Evolutionary conservation across 2,888 invertebrate species (phyloP).

Genomic region (Callinectes sapidus): DNA sequence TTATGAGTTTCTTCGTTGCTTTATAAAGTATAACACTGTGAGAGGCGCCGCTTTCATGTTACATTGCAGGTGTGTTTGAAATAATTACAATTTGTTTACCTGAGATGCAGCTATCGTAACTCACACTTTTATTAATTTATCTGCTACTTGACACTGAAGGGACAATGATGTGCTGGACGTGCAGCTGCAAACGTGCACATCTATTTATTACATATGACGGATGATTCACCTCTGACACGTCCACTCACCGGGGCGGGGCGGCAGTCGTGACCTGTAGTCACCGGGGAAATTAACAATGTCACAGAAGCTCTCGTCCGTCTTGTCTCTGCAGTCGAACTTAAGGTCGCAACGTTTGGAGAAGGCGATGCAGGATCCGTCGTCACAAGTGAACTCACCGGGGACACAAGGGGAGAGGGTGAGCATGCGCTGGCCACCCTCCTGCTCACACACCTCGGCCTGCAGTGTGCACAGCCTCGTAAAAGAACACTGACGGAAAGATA

Average conservation of each 20-base stretch:
- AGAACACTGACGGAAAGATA: neutral
- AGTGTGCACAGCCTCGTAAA: neutral
- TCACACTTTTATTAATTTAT: neutral
- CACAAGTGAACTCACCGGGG: conserved; percentile 45
- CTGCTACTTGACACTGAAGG: neutral
- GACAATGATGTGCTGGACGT: neutral
- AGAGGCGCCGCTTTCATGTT: neutral
- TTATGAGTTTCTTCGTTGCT: neutral
- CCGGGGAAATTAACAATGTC: conserved; percentile 60
- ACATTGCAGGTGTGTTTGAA: neutral
- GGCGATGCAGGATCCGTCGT: conserved; percentile 59
- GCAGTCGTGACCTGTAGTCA: conserved; percentile 60
- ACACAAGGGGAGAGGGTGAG: conserved; percentile 53
- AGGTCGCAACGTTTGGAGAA: conserved; percentile 57
- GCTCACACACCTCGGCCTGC: conserved; percentile 50
- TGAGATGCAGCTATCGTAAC: neutral
- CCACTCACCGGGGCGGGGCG: conserved; percentile 57
- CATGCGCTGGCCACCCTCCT: conserved; percentile 38
- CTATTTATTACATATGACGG: neutral
- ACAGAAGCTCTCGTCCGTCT: conserved; percentile 61
- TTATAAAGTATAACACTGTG: neutral
- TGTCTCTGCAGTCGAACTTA: conserved; percentile 65
- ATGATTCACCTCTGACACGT: neutral
- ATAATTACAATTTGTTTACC: neutral
- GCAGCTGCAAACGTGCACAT: neutral